Evolutionary conservation across 2,797 vertebrate genomes (phyloP), one percentile per base, ranked within the genome.

Genomic region (Hoplostethus atlanticus): DNA sequence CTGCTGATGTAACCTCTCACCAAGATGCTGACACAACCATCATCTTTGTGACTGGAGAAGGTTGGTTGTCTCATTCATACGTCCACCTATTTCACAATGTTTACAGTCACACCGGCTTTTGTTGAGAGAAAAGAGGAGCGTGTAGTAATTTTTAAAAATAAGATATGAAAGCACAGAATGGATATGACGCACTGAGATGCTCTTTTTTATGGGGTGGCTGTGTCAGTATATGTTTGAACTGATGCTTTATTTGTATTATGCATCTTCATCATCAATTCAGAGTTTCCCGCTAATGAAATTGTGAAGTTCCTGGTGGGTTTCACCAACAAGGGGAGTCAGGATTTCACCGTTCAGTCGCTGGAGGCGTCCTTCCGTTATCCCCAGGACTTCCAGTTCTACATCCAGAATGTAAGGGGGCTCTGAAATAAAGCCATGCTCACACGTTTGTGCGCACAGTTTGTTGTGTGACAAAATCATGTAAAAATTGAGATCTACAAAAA

Each of bases 331-430:
- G 94, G 93, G 47, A 87, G 68, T 65, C 86, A 94, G 68, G 91
- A 93, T 51, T 94, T 95, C 82, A 91, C 72, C 0, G 84, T 94
- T 30, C 89, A 92, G 79, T 94, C 93, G 0, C 54, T 95, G 79
- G 95, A 95, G 76, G 94, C 94, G 7, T 95, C 95, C 2, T 94
- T 95, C 88, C 94, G 94, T 59, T 95, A 95, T 58, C 95, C 95
- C 0, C 95, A 95, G 67, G 94, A 95, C 73, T 95, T 90, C 81
- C 93, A 95, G 87, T 94, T 94, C 76, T 94, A 94, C 90, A 94
- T 95, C 59, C 94, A 95, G 77, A 95, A 95, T 1, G 94, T 95
- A 57, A 92, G 93, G 84, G 13, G 12, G 7, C 16, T 57, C 47
- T 64, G 2, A 63, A 42, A 16, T 30, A 1, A 42, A 52, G 57